phyloP scores from a whole-genome alignment of 2,888 invertebrate species.

The Horisme vitalbata region DNA sequence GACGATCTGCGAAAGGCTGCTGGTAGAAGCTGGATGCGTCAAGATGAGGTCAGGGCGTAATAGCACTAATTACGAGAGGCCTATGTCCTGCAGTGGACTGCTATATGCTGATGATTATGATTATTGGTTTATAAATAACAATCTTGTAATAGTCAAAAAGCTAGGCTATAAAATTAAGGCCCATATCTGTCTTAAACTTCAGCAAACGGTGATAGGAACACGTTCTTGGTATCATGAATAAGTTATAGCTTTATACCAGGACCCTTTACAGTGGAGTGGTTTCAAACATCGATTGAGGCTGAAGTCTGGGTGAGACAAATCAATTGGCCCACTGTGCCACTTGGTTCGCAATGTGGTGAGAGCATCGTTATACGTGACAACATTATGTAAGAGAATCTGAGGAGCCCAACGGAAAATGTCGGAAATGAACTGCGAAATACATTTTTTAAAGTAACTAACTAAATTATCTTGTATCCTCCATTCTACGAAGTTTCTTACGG shows the following conservation, averaged over 20 bases:
- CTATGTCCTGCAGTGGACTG: no score
- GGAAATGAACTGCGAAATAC: slow-evolving; percentile 3
- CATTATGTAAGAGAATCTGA: neutral
- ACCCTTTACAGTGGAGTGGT: slow-evolving; percentile 14
- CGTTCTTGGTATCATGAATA: slow-evolving; percentile 39
- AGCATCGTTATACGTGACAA: slow-evolving; percentile 8
- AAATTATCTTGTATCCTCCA: neutral
- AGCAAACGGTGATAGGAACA: slow-evolving; percentile 31
- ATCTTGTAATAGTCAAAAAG: slow-evolving; percentile 19
- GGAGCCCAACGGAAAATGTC: neutral
- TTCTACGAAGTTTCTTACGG: neutral
- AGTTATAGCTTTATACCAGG: slow-evolving; percentile 34
- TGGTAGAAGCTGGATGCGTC: no score
- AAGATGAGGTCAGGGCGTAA: no score
- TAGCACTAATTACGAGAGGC: no score
- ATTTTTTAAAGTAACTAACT: neutral
- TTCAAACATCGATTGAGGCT: slow-evolving; percentile 7
- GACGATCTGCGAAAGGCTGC: no score
- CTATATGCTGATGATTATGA: no score
- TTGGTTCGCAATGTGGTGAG: slow-evolving; percentile 10
- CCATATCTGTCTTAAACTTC: slow-evolving; percentile 44
- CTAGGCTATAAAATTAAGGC: slow-evolving; percentile 46
- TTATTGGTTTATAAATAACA: slow-evolving; percentile 11
- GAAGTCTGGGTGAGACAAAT: slow-evolving; percentile 19
- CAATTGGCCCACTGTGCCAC: slow-evolving; percentile 22